Evolutionary conservation across 2,888 invertebrate genomes (phyloP).

Genomic region (Cryptocephalus primarius): DNA sequence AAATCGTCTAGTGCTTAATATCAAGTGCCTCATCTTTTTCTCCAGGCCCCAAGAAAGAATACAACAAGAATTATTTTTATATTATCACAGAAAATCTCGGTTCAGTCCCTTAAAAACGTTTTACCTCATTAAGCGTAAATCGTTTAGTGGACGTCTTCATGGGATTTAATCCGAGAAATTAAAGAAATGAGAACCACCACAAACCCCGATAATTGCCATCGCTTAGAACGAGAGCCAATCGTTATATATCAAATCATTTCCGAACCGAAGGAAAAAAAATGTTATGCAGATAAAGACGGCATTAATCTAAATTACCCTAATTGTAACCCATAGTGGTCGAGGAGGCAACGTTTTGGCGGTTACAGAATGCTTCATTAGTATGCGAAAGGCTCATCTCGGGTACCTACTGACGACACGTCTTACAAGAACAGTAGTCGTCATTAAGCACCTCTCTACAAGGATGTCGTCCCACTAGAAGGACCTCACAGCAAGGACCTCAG

Average conservation of each 20-base stretch:
- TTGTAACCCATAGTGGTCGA: neutral
- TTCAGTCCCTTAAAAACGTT: too few species aligned
- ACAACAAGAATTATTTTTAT: too few species aligned
- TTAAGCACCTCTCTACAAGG: neutral
- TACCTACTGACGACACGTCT: neutral
- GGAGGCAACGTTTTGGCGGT: neutral
- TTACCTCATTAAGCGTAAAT: too few species aligned
- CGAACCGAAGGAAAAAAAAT: neutral
- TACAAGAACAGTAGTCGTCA: neutral
- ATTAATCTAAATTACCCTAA: conserved; percentile 9
- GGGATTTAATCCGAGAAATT: too few species aligned
- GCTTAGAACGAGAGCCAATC: too few species aligned
- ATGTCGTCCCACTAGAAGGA: neutral
- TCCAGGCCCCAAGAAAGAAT: too few species aligned
- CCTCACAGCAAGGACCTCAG: neutral
- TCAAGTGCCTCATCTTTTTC: too few species aligned
- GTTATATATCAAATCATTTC: neutral
- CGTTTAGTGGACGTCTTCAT: too few species aligned
- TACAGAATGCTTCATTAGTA: neutral
- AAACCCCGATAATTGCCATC: too few species aligned
- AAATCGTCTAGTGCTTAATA: too few species aligned
- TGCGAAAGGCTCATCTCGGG: neutral
- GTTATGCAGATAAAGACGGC: conserved; percentile 4
- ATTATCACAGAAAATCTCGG: too few species aligned
- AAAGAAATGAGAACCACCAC: too few species aligned